These are phyloP conservation scores for Tetropium fuscum DNA, from an alignment of 2,888 invertebrate genomes.

Conservation along the genomic window DNA sequence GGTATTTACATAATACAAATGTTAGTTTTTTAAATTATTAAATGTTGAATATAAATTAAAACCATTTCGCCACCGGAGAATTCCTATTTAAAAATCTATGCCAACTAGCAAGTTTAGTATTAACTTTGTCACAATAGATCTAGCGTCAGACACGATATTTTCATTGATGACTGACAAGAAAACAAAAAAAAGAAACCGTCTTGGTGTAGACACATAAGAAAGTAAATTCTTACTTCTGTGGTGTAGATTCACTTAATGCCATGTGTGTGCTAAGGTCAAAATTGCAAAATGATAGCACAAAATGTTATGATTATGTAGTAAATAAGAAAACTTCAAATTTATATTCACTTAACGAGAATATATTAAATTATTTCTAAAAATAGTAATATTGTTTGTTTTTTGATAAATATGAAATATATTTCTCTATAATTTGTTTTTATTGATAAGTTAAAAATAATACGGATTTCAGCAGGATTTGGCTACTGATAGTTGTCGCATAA, in stretches of 20 bases:
- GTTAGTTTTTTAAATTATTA: too few species aligned
- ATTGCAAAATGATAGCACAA: slow-evolving; percentile 2
- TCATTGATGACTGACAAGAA: not conserved
- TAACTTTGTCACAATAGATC: not conserved
- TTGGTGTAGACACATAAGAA: too few species aligned
- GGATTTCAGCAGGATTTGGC: too few species aligned
- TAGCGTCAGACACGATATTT: not conserved
- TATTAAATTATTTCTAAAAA: not conserved
- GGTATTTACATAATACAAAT: too few species aligned
- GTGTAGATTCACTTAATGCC: not conserved
- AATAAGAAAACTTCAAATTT: not conserved
- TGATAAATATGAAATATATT: not conserved
- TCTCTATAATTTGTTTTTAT: not conserved
- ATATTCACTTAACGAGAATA: not conserved
- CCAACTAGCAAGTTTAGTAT: not conserved
- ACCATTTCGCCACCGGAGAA: not conserved
- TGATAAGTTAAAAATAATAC: not conserved
- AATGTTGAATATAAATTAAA: too few species aligned
- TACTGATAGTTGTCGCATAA: too few species aligned
- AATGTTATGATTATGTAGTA: not conserved
- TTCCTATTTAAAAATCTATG: not conserved
- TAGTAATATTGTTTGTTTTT: not conserved
- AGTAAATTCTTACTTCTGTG: too few species aligned
- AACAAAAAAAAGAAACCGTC: not conserved
- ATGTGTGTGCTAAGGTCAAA: not conserved